phyloP scores from a whole-genome alignment of 1,140 invertebrate species.

The Drosophila paulistorum region DNA sequence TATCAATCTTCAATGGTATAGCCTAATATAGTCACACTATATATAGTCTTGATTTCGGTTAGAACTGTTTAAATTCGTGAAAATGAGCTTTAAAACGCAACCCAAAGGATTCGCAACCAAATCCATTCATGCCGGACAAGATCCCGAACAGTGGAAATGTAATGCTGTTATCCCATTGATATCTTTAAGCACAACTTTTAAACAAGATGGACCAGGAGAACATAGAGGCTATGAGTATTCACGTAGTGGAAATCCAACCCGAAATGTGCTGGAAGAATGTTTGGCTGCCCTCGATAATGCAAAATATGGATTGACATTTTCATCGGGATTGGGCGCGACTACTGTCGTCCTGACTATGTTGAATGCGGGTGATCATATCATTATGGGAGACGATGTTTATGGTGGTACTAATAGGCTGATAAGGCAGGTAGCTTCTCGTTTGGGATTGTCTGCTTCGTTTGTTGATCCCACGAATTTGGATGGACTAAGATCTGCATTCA shows the following conservation, averaged over 20 bases:
- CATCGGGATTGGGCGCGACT: conserved; percentile 95
- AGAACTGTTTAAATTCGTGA: background rate
- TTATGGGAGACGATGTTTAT: conserved; percentile 97
- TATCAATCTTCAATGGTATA: no score
- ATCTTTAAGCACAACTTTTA: conserved; percentile 96
- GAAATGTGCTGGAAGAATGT: conserved; percentile 94
- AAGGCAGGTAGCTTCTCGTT: conserved; percentile 86
- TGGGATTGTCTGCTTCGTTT: conserved; percentile 91
- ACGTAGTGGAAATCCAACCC: conserved; percentile 96
- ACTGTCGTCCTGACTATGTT: conserved; percentile 90
- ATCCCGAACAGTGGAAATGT: background rate
- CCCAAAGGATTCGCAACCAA: conserved; percentile 6
- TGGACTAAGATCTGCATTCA: conserved; percentile 88
- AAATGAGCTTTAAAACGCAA: background rate
- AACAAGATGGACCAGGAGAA: conserved; percentile 93
- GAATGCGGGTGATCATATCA: conserved; percentile 93
- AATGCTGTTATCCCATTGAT: conserved; percentile 93
- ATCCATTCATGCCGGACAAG: background rate
- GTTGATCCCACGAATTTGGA: conserved; percentile 90
- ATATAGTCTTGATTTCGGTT: background rate
- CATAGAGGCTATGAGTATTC: conserved; percentile 95
- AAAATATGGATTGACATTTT: conserved; percentile 93
- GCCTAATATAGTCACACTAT: background rate
- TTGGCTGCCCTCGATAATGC: conserved; percentile 95
- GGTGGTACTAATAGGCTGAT: conserved; percentile 92